Evolutionary conservation across 2,888 invertebrate genomes (phyloP), one percentile per base, ranked within the genome.

Genomic region (Linnaemya vulpina): DNA sequence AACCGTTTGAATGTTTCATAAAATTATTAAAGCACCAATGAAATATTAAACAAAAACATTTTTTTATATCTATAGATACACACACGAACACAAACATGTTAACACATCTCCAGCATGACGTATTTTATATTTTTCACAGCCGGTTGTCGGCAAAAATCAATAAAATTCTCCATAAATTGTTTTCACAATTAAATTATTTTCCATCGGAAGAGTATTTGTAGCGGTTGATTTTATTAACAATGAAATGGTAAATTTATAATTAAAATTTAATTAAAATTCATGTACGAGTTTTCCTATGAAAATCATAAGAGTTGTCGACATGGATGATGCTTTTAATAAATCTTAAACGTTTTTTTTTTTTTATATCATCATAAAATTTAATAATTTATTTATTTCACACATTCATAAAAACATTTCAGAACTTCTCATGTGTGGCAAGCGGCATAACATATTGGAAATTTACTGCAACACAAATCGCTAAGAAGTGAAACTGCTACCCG

Each of bases 131-230:
- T 49, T 74, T 60, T 49, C 15, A 5, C 17, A 46, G 11, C 43
- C 30, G 43, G 13, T 62, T 49, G 35, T 49, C 38, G 51, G 30
- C 38, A 49, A 51, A 73, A 74, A 62, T 62, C 62, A 62, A 73
- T 71, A 55, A 60, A 60, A 35, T 60, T 13, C 58, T 17, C 1
- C 20, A 67, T 55, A 65, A 55, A 68, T 49, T 46, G 38, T 58
- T 77, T 58, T 46, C n/a, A 5, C 58, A 68, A 68, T 77, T 68
- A 35, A 35, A 67, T 65, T 76, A 46, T 55, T 9, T 17, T 40
- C 46, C 55, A 55, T 67, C 20, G 25, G 9, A 63, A 43, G 15
- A 51, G 30, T 25, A 62, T 62, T 49, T 60, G 15, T 38, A 60
- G 73, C 22, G 73, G 73, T 60, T 20, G 15, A 20, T 49, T 60